Conservation (phyloP, 2,113 vertebrate species). For the Leptobrachium ailaonicum region DNA sequence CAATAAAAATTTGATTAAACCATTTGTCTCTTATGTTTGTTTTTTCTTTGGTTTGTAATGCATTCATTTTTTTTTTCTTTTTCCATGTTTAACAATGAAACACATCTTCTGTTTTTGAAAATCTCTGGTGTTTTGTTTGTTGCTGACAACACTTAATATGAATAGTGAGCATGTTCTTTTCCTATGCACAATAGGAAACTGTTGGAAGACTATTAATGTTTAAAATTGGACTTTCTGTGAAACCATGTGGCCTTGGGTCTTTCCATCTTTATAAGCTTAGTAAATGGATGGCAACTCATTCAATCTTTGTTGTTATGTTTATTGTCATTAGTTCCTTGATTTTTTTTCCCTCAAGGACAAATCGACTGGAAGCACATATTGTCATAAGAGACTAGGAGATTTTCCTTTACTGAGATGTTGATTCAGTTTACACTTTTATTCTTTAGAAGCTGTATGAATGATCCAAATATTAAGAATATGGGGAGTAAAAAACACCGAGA, state of each 20-base stretch:
- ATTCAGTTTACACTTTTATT: constrained; percentile 19
- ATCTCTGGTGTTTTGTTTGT: background rate
- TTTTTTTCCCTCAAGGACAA: constrained; percentile 37
- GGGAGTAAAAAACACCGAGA: no score
- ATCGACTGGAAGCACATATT: constrained; percentile 18
- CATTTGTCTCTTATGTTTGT: no score
- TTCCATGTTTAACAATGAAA: background rate
- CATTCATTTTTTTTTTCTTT: background rate
- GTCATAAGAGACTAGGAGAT: background rate
- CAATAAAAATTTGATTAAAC: no score
- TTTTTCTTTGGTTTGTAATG: background rate
- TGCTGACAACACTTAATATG: background rate
- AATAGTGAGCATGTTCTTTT: background rate
- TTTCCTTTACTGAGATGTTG: background rate
- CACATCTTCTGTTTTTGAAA: background rate
- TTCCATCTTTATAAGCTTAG: constrained; percentile 19
- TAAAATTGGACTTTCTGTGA: constrained; percentile 25
- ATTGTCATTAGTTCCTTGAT: constrained; percentile 36
- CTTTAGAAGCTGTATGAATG: constrained; percentile 14
- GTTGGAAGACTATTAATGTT: constrained; percentile 12
- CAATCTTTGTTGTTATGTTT: constrained; percentile 14
- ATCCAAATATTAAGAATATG: background rate
- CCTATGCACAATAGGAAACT: constrained; percentile 9
- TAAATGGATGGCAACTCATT: constrained; percentile 29
- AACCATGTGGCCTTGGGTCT: constrained; percentile 33